These are phyloP conservation scores for Rhinogobius similis DNA, from an alignment of 2,113 vertebrate species.

Conservation along the genomic window DNA sequence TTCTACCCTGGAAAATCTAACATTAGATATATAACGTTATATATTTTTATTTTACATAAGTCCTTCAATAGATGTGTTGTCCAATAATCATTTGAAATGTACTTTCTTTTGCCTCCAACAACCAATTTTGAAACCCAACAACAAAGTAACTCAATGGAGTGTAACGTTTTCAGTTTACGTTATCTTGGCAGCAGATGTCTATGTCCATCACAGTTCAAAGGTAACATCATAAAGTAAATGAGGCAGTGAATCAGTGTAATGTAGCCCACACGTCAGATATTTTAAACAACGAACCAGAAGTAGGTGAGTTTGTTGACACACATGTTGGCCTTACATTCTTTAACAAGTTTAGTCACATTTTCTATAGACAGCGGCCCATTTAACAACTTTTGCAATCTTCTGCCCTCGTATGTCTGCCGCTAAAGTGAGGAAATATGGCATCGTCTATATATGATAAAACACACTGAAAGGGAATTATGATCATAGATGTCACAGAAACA, in stretches of 20 bases:
- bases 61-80: no score
- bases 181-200: not conserved
- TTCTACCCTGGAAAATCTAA: no score
- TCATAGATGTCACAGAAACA: no score
- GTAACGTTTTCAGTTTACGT: not conserved
- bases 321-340: not conserved
- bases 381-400: not conserved
- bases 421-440: not conserved
- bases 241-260: not conserved
- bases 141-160: no score
- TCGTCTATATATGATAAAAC: not conserved
- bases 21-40: no score
- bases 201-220: not conserved
- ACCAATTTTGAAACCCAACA: no score
- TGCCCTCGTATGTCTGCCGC: not conserved
- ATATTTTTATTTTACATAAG: no score
- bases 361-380: not conserved
- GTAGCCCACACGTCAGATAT: not conserved
- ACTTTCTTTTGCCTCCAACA: no score
- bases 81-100: no score
- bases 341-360: constrained; percentile 1
- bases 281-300: not conserved
- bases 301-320: not conserved
- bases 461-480: no score
- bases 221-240: constrained; percentile 1